These are phyloP conservation scores for Caenorhabditis sinica DNA, from an alignment of 2,888 invertebrate species.

Conservation along the genomic window DNA sequence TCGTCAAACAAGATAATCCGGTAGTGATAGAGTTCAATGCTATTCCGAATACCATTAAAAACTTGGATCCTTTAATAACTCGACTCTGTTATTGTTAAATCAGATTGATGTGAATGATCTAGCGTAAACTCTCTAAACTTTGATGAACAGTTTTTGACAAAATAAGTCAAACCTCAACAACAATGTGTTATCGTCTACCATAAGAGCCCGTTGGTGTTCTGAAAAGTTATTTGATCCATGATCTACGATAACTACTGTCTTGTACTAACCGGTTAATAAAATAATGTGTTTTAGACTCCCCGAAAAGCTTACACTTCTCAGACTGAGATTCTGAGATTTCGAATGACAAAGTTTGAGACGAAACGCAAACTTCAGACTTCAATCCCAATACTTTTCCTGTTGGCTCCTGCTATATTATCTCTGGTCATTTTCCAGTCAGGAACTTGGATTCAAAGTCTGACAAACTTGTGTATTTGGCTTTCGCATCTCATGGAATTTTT, in stretches of 20 bases:
- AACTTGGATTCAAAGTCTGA: too few relatives aligned
- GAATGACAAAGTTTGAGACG: too few relatives aligned
- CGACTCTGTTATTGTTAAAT: constrained; percentile 9
- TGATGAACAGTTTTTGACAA: not conserved
- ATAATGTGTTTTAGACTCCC: not conserved
- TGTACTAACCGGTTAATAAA: too few relatives aligned
- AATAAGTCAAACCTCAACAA: constrained; percentile 12
- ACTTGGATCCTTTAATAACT: not conserved
- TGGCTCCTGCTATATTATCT: too few relatives aligned
- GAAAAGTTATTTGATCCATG: not conserved
- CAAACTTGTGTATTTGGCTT: too few relatives aligned
- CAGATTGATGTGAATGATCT: not conserved
- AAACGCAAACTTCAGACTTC: too few relatives aligned
- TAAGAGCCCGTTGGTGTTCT: not conserved
- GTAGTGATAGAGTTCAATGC: not conserved
- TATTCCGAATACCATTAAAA: not conserved
- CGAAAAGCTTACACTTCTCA: not conserved
- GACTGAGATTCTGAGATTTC: too few relatives aligned
- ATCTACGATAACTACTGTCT: too few relatives aligned
- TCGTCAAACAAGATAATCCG: constrained; percentile 7
- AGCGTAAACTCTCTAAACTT: constrained; percentile 6
- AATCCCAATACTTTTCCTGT: too few relatives aligned
- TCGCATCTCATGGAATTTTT: too few relatives aligned
- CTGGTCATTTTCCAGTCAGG: too few relatives aligned
- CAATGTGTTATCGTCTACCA: not conserved